phyloP scores from a whole-genome alignment of 2,888 invertebrate species.

The Falcaria lacertinaria region DNA sequence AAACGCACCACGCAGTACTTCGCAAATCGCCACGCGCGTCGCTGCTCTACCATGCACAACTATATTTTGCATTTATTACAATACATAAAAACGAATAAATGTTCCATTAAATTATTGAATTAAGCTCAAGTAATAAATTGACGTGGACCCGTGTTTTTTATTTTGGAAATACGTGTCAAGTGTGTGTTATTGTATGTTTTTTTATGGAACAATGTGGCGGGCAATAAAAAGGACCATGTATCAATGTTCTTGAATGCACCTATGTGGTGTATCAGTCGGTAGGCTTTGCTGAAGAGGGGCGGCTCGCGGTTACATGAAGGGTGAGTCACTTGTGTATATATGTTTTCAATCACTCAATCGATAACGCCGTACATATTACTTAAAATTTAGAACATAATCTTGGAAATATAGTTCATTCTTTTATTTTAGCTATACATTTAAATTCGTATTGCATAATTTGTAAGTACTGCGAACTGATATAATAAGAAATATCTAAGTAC shows the following conservation, averaged over 20 bases:
- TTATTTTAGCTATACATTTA: too few relatives aligned
- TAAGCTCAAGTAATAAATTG: constrained; percentile 23
- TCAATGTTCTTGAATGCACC: constrained; percentile 43
- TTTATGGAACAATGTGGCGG: constrained; percentile 26
- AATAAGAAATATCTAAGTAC: too few relatives aligned
- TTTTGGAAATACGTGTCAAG: constrained; percentile 16
- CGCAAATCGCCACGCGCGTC: constrained; percentile 55
- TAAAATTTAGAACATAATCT: constrained; percentile 3
- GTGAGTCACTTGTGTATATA: constrained; percentile 41
- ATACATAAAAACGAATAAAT: constrained; percentile 27
- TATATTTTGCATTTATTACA: constrained; percentile 25
- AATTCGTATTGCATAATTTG: too few relatives aligned
- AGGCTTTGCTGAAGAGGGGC: constrained; percentile 37
- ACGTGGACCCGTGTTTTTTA: constrained; percentile 15
- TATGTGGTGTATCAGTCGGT: constrained; percentile 37
- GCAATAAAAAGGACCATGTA: constrained; percentile 34
- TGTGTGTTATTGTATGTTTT: constrained; percentile 34
- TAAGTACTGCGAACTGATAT: too few relatives aligned
- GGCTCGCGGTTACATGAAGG: constrained; percentile 64
- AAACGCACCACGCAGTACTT: constrained; percentile 66
- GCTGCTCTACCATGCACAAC: constrained; percentile 46
- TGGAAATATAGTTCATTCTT: too few relatives aligned
- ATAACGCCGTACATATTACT: not conserved
- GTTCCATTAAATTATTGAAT: constrained; percentile 28
- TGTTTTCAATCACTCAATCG: constrained; percentile 2